phyloP scores from a whole-genome alignment of 2,888 invertebrate genomes.

The Chloromyia formosa region DNA sequence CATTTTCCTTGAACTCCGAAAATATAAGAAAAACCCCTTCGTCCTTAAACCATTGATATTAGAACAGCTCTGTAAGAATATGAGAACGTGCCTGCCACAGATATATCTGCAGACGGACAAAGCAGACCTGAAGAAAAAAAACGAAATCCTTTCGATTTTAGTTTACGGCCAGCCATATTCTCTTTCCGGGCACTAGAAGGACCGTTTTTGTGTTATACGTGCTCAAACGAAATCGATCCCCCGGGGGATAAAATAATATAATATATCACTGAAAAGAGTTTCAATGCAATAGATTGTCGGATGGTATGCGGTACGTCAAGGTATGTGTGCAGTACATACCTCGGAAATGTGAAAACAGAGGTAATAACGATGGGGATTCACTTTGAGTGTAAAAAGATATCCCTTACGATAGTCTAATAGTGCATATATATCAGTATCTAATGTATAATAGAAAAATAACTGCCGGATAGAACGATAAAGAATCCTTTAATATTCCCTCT shows the following conservation, averaged over 20 bases:
- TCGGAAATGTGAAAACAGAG: too few relatives aligned
- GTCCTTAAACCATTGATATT: background rate
- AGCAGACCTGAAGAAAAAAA: background rate
- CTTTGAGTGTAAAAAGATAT: too few relatives aligned
- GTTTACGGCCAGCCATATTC: slow-evolving; percentile 19
- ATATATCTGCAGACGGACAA: background rate
- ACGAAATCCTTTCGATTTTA: slow-evolving; percentile 14
- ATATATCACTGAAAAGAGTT: background rate
- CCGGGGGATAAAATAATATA: slow-evolving; percentile 11
- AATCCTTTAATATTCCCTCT: too few relatives aligned
- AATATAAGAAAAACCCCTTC: background rate
- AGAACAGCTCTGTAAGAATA: too few relatives aligned
- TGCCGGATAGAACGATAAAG: too few relatives aligned
- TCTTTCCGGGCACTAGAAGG: slow-evolving; percentile 11
- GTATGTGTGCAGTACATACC: too few relatives aligned
- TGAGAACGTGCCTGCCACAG: background rate
- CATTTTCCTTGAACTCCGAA: slow-evolving; percentile 46
- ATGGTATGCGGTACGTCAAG: too few relatives aligned
- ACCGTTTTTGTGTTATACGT: background rate
- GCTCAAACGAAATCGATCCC: slow-evolving; percentile 23
- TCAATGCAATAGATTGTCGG: background rate
- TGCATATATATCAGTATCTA: too few relatives aligned
- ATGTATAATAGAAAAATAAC: too few relatives aligned
- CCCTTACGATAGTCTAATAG: too few relatives aligned
- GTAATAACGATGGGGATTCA: too few relatives aligned